A percentile compares a stretch with the other conserved stretches of the same genome.
These are phyloP conservation scores for Monodelphis domestica DNA, from an alignment of 2,797 vertebrate genomes.

Conservation along the genomic window DNA sequence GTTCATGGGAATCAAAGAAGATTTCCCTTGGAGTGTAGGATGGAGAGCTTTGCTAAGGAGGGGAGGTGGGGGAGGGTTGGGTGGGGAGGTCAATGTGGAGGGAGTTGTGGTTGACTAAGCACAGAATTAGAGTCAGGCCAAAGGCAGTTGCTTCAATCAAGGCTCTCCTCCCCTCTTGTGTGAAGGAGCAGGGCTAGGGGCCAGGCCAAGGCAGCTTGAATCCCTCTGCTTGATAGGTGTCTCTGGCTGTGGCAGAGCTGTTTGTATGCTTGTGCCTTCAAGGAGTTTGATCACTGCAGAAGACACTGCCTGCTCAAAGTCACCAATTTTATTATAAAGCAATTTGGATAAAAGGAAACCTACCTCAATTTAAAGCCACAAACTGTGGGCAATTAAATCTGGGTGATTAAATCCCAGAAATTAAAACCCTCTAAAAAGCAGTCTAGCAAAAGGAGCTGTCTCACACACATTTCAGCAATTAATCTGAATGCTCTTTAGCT, in stretches of 20 bases:
- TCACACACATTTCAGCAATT: slow-evolving; percentile 50
- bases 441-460: slow-evolving; percentile 60
- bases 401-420: slow-evolving; percentile 74
- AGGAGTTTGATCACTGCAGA: neutral
- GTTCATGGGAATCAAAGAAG: neutral
- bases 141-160: neutral
- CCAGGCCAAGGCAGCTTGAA: neutral
- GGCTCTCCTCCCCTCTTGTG: neutral
- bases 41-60: neutral
- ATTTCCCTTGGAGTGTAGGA: neutral
- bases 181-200: neutral
- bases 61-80: neutral
- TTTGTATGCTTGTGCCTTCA: neutral
- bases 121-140: neutral
- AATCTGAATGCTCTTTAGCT: slow-evolving; percentile 71
- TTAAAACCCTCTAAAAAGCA: slow-evolving; percentile 70
- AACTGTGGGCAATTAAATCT: slow-evolving; percentile 57
- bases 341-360: slow-evolving; percentile 56
- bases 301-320: slow-evolving; percentile 52
- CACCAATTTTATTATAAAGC: slow-evolving; percentile 53
- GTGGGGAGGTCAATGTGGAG: neutral
- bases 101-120: neutral
- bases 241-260: neutral
- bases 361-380: slow-evolving; percentile 58
- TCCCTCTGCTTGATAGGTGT: neutral